Base-by-base conservation (phyloP, 1,140 invertebrate species). In the Babylonia areolata region DNA sequence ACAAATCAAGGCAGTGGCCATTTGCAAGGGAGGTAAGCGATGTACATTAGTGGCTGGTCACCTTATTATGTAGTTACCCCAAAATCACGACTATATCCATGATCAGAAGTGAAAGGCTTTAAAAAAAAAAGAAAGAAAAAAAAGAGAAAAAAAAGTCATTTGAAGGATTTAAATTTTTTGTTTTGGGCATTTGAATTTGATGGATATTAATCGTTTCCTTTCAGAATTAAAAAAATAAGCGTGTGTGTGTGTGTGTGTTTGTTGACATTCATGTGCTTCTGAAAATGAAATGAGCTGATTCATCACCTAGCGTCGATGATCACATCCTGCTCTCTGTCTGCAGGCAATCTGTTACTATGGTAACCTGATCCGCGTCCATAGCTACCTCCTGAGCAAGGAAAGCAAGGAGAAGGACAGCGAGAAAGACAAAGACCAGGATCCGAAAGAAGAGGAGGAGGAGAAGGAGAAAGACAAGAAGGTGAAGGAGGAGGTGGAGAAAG, bases 291-390 rank as follows among this genome's bases (percentile, higher is more conserved):
- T 85, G 11, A 85, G 35, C 9, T 15, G 2, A 28, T n/a, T n/a
- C n/a, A n/a, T n/a, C n/a, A n/a, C n/a, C n/a, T n/a, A n/a, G n/a
- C n/a, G n/a, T n/a, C n/a, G n/a, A n/a, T 46, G 28, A 58, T 31
- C 17, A 58, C n/a, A 80, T 39, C 6, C n/a, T 35, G 3, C 87
- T 90, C 80, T 91, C 95, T 95, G 96, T 97, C 90, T 96, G 97
- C 64, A 97, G 97, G 94, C 97, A 97, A 94, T 95, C 97, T 89
- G 97, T 97, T 94, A 95, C 96, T 87, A 97, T 97, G 96, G 95
- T 97, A 85, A 96, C 97, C 31, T 89, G 79, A 87, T 91, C 23
- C 88, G 87, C 39, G 81, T 88, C 58, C 97, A 97, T 95, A 96
- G 96, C 33, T 96, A 97, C 92, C 95, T 95, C 81, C 95, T 96